Evolutionary conservation across 2,888 invertebrate genomes (phyloP).

Genomic region (Cataglyphis altisquamis): DNA sequence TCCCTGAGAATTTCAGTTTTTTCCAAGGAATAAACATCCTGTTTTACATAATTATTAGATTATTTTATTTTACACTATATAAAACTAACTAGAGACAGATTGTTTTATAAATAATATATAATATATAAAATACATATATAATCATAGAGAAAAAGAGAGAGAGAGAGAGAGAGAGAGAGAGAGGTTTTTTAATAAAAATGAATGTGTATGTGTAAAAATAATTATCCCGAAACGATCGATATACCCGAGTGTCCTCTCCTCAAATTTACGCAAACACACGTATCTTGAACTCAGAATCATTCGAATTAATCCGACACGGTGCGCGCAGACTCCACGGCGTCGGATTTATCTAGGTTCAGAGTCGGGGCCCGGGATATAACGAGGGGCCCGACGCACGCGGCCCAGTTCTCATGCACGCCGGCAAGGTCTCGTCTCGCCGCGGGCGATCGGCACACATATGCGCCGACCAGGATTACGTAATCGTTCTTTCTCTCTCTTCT

Average conservation of each 20-base stretch:
- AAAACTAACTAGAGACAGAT: neutral
- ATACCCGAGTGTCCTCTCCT: neutral
- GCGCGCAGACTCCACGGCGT: constrained; percentile 59
- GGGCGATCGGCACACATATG: constrained; percentile 80
- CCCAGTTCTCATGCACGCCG: constrained; percentile 85
- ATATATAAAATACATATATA: neutral
- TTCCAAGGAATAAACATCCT: too few species aligned
- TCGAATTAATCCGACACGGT: neutral
- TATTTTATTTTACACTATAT: neutral
- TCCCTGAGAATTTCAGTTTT: too few species aligned
- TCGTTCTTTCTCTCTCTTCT: constrained; percentile 66
- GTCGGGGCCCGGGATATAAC: constrained; percentile 59
- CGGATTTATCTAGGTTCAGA: constrained; percentile 67
- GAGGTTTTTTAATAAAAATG: neutral
- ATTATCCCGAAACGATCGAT: neutral
- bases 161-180: too few species aligned
- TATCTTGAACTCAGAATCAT: constrained; percentile 5
- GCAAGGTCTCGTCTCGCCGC: constrained; percentile 83
- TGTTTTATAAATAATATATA: neutral
- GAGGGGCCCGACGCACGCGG: constrained; percentile 78
- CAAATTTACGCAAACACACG: neutral
- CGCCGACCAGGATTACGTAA: constrained; percentile 81
- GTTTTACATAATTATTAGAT: neutral
- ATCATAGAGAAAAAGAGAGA: neutral
- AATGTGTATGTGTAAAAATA: neutral